Evolutionary conservation across 1,140 invertebrate genomes (phyloP), one percentile per base, ranked within the genome.

Genomic region (Diploscapter pachys): DNA sequence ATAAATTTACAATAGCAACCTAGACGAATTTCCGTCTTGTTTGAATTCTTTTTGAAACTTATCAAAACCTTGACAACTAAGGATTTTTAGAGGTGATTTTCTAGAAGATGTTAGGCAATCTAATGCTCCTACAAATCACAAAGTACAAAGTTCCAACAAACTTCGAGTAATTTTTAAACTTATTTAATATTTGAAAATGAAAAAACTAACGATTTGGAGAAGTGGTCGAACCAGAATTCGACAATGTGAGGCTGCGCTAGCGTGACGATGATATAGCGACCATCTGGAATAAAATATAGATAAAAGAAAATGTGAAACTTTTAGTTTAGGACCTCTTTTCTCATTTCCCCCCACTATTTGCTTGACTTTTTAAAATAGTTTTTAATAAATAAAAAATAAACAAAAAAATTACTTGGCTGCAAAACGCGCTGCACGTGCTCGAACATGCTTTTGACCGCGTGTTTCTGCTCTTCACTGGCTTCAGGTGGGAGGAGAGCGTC

Each of bases 201-300:
- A 68, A 31, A 50, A 0, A 51, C 50, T 63, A 52, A 75, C 74
- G 52, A 5, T 48, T 31, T 65, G 31, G 57, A 67, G 75, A 83
- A 83, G 57, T 79, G 63, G 31, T 73, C 53, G 3, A 81, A 48
- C 65, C 82, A 67, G 62, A 69, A 63, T 9, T 71, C 51, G 50
- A 85, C 63, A 53, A 83, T 79, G 67, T 83, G 82, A 4, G 67
- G 70, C 65, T 83, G 82, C 3, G 82, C 82, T 49, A 83, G 69
- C 4, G 82, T 84, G 31, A 83, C 75, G 31, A 80, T 66, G 63
- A 83, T 64, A 55, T 82, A 81, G 6, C 81, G 71, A n/a, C 80
- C 80, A 49, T 56, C 57, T 31, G 75, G 63, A 57, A n/a, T 31
- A 4, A n/a, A 68, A 51, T 55, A 55, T 2, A 6, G 31, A 6